Conservation (phyloP, 2,113 vertebrate species). For the Zosterops pallidus region DNA sequence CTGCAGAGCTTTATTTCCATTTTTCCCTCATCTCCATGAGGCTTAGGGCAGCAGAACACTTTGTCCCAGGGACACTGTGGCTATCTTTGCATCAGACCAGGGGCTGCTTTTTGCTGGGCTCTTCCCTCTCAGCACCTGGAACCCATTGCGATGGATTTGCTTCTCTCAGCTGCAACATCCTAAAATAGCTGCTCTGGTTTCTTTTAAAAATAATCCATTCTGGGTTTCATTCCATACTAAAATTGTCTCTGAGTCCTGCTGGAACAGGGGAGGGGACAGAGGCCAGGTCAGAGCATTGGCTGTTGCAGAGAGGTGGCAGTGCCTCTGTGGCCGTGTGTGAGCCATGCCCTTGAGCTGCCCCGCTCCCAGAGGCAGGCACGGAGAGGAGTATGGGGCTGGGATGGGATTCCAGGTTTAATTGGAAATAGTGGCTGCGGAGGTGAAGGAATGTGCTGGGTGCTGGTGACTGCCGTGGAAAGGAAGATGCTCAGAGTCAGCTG, state of each 20-base stretch:
- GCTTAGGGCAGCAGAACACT: background rate
- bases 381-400: background rate
- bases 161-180: background rate
- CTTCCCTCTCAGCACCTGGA: background rate
- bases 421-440: background rate
- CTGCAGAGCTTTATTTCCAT: background rate
- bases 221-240: background rate
- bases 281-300: background rate
- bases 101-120: background rate
- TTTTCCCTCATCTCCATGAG: fast-evolving
- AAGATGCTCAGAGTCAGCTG: background rate
- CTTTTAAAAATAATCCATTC: background rate
- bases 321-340: fast-evolving
- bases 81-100: background rate
- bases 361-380: fast-evolving
- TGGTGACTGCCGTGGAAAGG: fast-evolving
- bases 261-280: background rate
- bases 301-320: background rate
- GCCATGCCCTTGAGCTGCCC: background rate
- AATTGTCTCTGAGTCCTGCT: background rate
- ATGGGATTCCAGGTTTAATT: background rate
- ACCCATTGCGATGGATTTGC: background rate
- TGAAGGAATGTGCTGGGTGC: background rate
- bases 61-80: background rate
- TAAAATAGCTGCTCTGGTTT: conserved; percentile 15